Evolutionary conservation across 2,113 vertebrate species (phyloP).

Genomic region (Ictalurus furcatus): DNA sequence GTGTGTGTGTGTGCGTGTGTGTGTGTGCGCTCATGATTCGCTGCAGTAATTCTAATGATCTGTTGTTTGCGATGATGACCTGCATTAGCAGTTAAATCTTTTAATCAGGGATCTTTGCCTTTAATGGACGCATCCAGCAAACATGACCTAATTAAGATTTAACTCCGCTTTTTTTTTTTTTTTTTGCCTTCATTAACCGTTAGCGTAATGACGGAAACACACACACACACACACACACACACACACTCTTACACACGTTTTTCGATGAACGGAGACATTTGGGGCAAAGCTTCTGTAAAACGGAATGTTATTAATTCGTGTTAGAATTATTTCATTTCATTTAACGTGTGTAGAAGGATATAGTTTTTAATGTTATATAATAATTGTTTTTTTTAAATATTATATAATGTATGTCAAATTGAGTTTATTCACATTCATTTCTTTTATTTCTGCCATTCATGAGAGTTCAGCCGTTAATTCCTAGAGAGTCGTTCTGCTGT

Average conservation of each 20-base stretch:
- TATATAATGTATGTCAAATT: not conserved
- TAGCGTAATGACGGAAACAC: not conserved
- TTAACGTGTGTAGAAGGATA: not conserved
- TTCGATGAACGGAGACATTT: not conserved
- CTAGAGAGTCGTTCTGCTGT: not conserved
- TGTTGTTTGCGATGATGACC: conserved; percentile 38
- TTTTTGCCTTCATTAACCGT: conserved; percentile 43
- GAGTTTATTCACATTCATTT: not conserved
- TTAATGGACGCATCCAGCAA: conserved; percentile 48
- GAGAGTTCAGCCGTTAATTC: not conserved
- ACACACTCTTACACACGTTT: not conserved
- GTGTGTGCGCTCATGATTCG: conserved; percentile 4
- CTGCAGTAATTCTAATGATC: conserved; percentile 31
- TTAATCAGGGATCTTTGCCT: conserved; percentile 48
- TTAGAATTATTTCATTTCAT: not conserved
- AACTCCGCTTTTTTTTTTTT: conserved; percentile 35
- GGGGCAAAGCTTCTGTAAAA: not conserved
- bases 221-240: not conserved
- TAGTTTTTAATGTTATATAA: not conserved
- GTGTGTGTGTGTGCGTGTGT: conserved; percentile 19
- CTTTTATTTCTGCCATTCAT: not conserved
- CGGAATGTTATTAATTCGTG: not conserved
- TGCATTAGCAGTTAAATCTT: conserved; percentile 44
- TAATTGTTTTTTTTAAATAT: too few relatives aligned
- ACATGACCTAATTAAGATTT: conserved; percentile 49